Evolutionary conservation across 2,113 vertebrate genomes (phyloP).

Genomic region (Regulus satrapa): DNA sequence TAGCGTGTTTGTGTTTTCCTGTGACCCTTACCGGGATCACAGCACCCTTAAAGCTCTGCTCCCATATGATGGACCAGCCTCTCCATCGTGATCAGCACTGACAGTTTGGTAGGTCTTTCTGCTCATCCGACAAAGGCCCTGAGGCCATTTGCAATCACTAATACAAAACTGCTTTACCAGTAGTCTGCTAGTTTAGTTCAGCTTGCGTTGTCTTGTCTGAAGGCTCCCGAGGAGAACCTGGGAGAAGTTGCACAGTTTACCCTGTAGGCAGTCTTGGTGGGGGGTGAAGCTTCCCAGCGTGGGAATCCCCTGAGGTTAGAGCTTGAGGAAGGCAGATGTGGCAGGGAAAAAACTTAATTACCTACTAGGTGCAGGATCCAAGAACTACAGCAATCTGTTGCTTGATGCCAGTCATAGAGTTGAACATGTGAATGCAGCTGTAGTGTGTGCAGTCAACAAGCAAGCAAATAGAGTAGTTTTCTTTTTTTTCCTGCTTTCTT

Average conservation of each 20-base stretch:
- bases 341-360: constrained; percentile 14
- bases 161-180: background rate
- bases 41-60: background rate
- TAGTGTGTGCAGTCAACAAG: background rate
- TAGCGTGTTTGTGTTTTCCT: background rate
- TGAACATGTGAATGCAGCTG: background rate
- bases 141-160: background rate
- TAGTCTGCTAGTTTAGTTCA: background rate
- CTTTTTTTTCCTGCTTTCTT: background rate
- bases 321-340: background rate
- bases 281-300: background rate
- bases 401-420: background rate
- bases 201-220: background rate
- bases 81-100: background rate
- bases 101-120: background rate
- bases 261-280: background rate
- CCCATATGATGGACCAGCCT: background rate
- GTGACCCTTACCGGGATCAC: background rate
- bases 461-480: background rate
- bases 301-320: constrained; percentile 30
- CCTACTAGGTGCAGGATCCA: background rate
- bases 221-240: background rate
- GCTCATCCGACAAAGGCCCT: background rate
- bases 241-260: background rate
- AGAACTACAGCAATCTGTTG: background rate